Conservation (phyloP, 2,113 vertebrate species). For the Cyphomyrus discorhynchus region DNA sequence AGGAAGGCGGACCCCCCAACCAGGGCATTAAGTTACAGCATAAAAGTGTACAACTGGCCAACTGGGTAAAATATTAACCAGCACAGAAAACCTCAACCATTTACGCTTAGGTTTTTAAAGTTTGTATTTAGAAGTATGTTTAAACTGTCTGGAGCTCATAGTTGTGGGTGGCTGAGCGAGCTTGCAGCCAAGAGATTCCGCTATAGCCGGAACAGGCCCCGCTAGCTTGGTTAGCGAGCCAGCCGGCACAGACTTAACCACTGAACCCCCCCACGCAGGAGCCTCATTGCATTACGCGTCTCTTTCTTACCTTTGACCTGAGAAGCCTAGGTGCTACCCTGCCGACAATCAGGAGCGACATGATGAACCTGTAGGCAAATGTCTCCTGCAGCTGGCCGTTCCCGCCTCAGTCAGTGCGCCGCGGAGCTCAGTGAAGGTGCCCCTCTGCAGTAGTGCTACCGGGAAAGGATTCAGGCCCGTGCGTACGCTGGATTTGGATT, state of each 20-base stretch:
- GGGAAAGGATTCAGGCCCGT: constrained; percentile 50
- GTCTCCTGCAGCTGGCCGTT: constrained; percentile 41
- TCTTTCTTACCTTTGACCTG: constrained; percentile 59
- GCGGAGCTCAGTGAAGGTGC: constrained; percentile 62
- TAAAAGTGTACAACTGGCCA: not conserved
- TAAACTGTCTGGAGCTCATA: not conserved
- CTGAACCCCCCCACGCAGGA: not conserved
- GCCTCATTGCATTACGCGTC: not conserved
- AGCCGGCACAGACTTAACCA: not conserved
- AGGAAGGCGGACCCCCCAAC: not conserved
- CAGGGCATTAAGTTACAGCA: not conserved
- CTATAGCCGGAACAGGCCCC: not conserved
- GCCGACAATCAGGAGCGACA: constrained; percentile 75
- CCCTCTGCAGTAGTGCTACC: constrained; percentile 41
- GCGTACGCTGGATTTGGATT: constrained; percentile 11
- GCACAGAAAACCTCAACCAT: not conserved
- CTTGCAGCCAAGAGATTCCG: not conserved
- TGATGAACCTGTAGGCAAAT: constrained; percentile 37
- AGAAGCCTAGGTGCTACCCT: constrained; percentile 70
- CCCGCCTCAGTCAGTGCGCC: constrained; percentile 32
- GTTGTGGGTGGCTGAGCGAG: not conserved
- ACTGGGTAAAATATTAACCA: not conserved
- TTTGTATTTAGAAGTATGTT: not conserved
- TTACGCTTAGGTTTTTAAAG: not conserved
- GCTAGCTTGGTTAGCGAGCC: not conserved